Percentiles rank a stretch among this genome's conserved stretches.
phyloP scores from a whole-genome alignment of 2,113 vertebrate species.

The Dicrurus megarhynchus region DNA sequence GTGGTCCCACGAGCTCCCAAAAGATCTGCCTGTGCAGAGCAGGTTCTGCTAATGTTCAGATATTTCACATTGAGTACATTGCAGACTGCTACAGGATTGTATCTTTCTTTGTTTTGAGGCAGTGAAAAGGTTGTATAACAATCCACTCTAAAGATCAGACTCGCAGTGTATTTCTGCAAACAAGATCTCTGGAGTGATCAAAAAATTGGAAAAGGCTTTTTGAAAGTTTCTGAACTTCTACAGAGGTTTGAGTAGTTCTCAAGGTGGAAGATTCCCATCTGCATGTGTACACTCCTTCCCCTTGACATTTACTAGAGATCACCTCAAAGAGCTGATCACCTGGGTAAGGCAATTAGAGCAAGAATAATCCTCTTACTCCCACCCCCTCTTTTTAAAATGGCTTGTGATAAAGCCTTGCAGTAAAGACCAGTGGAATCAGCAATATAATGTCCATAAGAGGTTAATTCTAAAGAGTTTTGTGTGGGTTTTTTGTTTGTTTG shows the following conservation, averaged over 20 bases:
- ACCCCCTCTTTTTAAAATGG: neutral
- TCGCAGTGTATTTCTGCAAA: neutral
- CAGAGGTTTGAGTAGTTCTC: neutral
- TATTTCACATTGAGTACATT: neutral
- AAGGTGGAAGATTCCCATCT: neutral
- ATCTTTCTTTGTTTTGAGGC: neutral
- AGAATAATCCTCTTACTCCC: neutral
- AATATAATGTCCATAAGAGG: neutral
- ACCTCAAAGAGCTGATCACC: neutral
- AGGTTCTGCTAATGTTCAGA: neutral
- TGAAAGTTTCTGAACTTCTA: neutral
- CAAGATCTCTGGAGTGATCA: neutral
- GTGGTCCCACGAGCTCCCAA: neutral
- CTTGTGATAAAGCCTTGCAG: neutral
- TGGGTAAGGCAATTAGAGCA: neutral
- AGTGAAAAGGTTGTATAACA: neutral
- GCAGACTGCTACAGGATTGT: neutral
- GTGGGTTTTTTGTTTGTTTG: neutral
- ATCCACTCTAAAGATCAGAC: neutral
- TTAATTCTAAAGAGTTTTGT: neutral
- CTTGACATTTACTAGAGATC: neutral
- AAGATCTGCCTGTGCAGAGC: neutral
- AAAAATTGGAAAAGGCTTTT: neutral
- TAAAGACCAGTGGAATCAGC: neutral
- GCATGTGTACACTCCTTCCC: neutral